Conservation (phyloP, 2,797 vertebrate genomes). For the Enteromius fasciolatus region DNA sequence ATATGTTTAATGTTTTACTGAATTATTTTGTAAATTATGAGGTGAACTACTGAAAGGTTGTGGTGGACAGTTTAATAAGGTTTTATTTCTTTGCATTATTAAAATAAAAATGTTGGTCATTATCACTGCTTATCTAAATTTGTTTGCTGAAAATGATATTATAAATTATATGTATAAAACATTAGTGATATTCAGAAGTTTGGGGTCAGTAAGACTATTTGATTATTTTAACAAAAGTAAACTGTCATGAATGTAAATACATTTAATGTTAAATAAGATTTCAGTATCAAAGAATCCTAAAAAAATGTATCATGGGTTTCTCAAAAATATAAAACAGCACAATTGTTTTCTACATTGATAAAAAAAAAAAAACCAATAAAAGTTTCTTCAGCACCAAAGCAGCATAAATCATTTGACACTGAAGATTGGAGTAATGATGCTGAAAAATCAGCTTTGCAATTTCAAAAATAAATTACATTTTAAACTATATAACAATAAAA, state of each 20-base stretch:
- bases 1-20: not conserved
- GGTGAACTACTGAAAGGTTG: not conserved
- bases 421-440: not conserved
- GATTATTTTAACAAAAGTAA: not conserved
- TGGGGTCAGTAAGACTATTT: not conserved
- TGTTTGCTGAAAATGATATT: not conserved
- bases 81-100: not conserved
- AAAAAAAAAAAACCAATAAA: not conserved
- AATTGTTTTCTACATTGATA: not conserved
- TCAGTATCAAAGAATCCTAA: not conserved
- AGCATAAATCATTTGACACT: not conserved
- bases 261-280: not conserved
- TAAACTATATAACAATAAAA: not conserved
- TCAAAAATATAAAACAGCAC: not conserved
- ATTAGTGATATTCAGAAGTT: not conserved
- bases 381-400: not conserved
- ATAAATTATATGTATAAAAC: not conserved
- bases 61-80: not conserved
- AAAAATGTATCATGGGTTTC: not conserved
- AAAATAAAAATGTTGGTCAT: not conserved
- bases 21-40: not conserved
- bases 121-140: not conserved
- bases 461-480: not conserved
- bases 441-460: not conserved
- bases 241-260: not conserved